Evolutionary conservation across 1,140 invertebrate species (phyloP).

Genomic region (Magallana gigas): DNA sequence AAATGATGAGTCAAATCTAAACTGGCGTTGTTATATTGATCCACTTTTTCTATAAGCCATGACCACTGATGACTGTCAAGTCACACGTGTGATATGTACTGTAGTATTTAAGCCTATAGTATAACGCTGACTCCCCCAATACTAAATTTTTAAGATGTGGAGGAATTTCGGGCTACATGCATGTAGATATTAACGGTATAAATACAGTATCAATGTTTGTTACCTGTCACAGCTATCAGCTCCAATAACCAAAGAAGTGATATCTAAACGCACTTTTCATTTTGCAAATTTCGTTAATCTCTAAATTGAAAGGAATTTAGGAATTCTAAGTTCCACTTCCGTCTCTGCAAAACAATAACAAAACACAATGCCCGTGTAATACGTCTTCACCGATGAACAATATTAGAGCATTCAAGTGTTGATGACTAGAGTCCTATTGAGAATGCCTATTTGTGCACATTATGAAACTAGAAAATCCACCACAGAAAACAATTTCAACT

Average conservation of each 20-base stretch:
- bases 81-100: no score
- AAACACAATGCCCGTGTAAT: background rate
- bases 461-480: background rate
- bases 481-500: conserved; percentile 3
- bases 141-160: background rate
- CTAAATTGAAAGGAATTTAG: conserved; percentile 31
- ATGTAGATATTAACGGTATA: background rate
- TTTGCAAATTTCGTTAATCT: background rate
- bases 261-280: background rate
- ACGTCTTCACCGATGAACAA: background rate
- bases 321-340: conserved; percentile 19
- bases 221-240: conserved; percentile 9
- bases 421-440: background rate
- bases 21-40: no score
- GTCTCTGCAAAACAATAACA: conserved; percentile 33
- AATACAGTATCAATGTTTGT: background rate
- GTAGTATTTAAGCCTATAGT: no score
- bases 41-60: no score
- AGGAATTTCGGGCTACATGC: background rate
- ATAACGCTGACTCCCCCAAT: no score
- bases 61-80: no score
- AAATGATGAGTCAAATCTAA: no score
- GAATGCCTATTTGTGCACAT: background rate
- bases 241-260: background rate
- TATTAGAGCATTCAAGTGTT: background rate